Base-by-base conservation (phyloP, 2,888 invertebrate genomes). In the Drosophila nr. perissopoda region DNA sequence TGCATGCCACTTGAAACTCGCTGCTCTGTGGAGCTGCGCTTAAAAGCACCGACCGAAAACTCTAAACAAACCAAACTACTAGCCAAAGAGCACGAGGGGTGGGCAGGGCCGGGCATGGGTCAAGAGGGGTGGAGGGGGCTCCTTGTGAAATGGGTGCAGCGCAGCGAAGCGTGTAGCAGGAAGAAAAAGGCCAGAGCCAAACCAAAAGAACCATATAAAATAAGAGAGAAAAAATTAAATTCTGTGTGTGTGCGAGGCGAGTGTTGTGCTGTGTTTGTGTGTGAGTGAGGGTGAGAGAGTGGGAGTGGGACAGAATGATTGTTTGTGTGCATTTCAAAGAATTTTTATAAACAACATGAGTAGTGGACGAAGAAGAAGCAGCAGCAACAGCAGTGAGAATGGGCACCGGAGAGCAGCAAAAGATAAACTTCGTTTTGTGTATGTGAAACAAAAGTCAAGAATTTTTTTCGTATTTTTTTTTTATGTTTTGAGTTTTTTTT, bases 371-470 rank as follows among this genome's bases (percentile, higher is more conserved):
- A 56, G 38, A 54, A 56, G 56, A 7, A 62, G 46, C n/a, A 57
- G 34, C 16, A 46, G 67, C 13, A 52, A 11, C 46, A 40, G 33
- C 58, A 38, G 52, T 65, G 73, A 66, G 18, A 49, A 49, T 27
- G 49, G 29, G 51, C 51, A 59, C 42, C 54, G 52, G 54, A 70
- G 71, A 74, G 71, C 67, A 63, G 65, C 72, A 53, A 71, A 79
- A 85, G 85, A 86, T 85, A 80, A 89, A 89, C 90, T 88, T 81
- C 73, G 78, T 79, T 82, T 74, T 70, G 79, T 84, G 81, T 79
- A 84, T 87, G 76, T 89, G 86, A 89, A 87, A 86, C 85, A 86
- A 88, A 87, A 89, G 85, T 87, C 79, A 89, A 88, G 88, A 85
- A 88, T 83, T 84, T 83, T 64, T 60, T 51, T 48, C 66, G 31